Percentiles rank a stretch among this genome's conserved stretches.
These are phyloP conservation scores for Bungarus multicinctus DNA, from an alignment of 2,113 vertebrate species.

Conservation along the genomic window DNA sequence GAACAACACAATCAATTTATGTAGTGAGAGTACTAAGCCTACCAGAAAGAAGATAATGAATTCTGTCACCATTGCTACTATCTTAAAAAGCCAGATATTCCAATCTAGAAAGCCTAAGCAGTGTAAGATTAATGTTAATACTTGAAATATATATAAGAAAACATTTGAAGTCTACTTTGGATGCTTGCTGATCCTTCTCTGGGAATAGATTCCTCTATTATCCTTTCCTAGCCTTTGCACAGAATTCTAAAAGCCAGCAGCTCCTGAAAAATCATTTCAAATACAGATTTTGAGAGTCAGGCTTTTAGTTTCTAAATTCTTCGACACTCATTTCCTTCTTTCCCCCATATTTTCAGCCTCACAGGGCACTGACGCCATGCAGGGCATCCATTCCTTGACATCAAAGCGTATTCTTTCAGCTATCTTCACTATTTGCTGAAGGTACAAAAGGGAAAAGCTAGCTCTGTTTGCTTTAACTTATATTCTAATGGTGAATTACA, in stretches of 20 bases:
- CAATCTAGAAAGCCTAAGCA: neutral
- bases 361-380: neutral
- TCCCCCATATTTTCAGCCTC: neutral
- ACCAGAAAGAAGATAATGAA: neutral
- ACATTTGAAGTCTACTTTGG: neutral
- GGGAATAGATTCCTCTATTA: neutral
- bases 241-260: neutral
- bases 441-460: neutral
- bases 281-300: neutral
- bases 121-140: neutral
- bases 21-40: neutral
- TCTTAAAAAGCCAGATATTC: neutral
- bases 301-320: neutral
- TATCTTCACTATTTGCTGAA: neutral
- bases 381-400: neutral
- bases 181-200: neutral
- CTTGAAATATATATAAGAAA: neutral
- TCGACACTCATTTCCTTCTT: neutral
- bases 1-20: neutral
- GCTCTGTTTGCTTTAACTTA: neutral
- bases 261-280: neutral
- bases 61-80: neutral
- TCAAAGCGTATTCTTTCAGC: neutral
- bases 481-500: neutral
- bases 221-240: neutral